Percentiles rank a stretch among this genome's conserved stretches.
These are phyloP conservation scores for Hedychridium roseum DNA, from an alignment of 2,888 invertebrate species.

Conservation along the genomic window DNA sequence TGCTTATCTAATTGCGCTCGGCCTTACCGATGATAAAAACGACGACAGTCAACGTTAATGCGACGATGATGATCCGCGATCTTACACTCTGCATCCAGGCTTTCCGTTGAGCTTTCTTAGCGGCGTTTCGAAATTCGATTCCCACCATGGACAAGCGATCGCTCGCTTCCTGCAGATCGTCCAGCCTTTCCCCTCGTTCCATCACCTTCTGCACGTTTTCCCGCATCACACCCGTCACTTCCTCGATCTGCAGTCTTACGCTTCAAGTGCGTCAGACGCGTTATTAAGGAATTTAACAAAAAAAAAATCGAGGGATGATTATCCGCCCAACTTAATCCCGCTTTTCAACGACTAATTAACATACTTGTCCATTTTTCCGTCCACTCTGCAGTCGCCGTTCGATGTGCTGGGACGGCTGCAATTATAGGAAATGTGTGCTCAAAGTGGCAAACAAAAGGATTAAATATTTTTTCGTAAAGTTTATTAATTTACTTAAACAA, in stretches of 20 bases:
- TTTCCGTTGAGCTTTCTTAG: constrained; percentile 51
- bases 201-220: constrained; percentile 60
- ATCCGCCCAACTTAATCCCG: neutral
- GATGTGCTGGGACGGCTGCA: constrained; percentile 49
- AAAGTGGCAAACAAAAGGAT: neutral
- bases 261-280: constrained; percentile 38
- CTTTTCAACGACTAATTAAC: neutral
- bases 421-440: constrained; percentile 7
- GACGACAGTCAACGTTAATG: constrained; percentile 46
- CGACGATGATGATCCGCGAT: constrained; percentile 48
- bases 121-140: constrained; percentile 55
- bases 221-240: constrained; percentile 61
- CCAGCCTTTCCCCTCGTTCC: constrained; percentile 60
- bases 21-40: constrained; percentile 55
- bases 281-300: constrained; percentile 5
- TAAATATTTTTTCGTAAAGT: neutral
- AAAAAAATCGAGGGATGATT: neutral
- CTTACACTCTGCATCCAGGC: constrained; percentile 58
- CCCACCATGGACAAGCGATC: constrained; percentile 55
- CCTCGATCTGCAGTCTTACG: constrained; percentile 59
- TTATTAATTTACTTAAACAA: constrained; percentile 49
- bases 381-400: constrained; percentile 18
- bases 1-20: too few species aligned
- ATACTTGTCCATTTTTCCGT: constrained; percentile 47
- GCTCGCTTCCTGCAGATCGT: constrained; percentile 58